Conservation (phyloP, 2,113 vertebrate genomes). For the Camelus dromedarius region DNA sequence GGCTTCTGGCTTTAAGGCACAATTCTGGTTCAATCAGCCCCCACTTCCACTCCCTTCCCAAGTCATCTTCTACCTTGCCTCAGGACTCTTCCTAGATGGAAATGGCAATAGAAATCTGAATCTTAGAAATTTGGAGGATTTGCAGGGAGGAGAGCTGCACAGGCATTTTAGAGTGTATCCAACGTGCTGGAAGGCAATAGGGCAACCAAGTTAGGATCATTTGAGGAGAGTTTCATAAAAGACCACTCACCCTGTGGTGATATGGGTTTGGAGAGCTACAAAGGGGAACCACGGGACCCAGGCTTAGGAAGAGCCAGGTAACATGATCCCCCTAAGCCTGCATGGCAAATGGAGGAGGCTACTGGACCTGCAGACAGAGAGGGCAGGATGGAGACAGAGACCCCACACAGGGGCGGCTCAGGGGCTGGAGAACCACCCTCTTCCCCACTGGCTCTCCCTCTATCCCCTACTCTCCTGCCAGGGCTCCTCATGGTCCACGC, state of each 20-base stretch:
- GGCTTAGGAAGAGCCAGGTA: background rate
- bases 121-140: background rate
- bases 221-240: background rate
- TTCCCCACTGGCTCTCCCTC: background rate
- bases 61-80: rapidly evolving
- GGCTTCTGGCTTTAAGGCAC: background rate
- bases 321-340: background rate
- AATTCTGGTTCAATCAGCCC: rapidly evolving
- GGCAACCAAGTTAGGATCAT: rapidly evolving
- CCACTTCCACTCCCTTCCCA: background rate
- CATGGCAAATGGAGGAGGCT: background rate
- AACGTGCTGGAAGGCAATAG: background rate
- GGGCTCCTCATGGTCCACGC: background rate
- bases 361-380: background rate
- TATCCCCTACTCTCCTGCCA: background rate
- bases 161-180: background rate
- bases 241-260: rapidly evolving
- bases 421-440: background rate
- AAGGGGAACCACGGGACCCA: rapidly evolving
- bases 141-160: background rate
- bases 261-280: rapidly evolving
- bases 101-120: background rate
- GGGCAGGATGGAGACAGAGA: background rate
- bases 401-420: rapidly evolving
- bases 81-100: background rate